A percentile compares a stretch with the other conserved stretches of the same genome.
phyloP scores from a whole-genome alignment of 2,888 invertebrate species.

The Cheiracanthium punctorium region DNA sequence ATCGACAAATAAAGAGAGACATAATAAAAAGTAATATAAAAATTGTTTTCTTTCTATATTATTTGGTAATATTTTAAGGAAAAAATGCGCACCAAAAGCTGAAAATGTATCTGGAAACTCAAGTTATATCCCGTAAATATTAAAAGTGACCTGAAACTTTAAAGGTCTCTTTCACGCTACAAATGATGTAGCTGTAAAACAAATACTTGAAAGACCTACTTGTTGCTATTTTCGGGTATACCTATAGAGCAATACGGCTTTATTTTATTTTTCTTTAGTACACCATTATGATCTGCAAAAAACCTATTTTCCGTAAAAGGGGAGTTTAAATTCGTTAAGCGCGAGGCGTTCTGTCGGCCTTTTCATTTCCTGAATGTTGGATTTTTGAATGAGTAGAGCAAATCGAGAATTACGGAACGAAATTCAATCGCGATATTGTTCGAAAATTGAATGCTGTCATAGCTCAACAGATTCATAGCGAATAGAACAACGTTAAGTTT shows the following conservation, averaged over 20 bases:
- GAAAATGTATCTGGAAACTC: not conserved
- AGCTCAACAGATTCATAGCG: no score
- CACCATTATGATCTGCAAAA: no score
- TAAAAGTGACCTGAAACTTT: no score
- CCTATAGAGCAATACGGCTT: not conserved
- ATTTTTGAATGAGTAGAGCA: not conserved
- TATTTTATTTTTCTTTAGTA: no score
- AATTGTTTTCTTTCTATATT: no score
- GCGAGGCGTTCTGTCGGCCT: not conserved
- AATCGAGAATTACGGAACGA: not conserved
- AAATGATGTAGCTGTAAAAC: not conserved
- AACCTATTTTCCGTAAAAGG: conserved; percentile 34
- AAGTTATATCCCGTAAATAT: no score
- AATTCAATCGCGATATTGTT: not conserved
- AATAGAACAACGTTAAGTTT: no score
- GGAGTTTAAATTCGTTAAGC: conserved; percentile 54
- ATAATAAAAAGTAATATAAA: no score
- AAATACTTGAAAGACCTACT: not conserved
- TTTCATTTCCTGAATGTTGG: conserved; percentile 57
- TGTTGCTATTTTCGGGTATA: not conserved
- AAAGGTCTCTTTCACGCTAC: no score
- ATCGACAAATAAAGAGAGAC: no score
- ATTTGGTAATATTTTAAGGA: no score
- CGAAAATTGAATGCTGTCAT: not conserved
- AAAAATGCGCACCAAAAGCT: no score